These are phyloP conservation scores for Onychorhynchus coronatus DNA, from an alignment of 2,113 vertebrate species.

Conservation along the genomic window DNA sequence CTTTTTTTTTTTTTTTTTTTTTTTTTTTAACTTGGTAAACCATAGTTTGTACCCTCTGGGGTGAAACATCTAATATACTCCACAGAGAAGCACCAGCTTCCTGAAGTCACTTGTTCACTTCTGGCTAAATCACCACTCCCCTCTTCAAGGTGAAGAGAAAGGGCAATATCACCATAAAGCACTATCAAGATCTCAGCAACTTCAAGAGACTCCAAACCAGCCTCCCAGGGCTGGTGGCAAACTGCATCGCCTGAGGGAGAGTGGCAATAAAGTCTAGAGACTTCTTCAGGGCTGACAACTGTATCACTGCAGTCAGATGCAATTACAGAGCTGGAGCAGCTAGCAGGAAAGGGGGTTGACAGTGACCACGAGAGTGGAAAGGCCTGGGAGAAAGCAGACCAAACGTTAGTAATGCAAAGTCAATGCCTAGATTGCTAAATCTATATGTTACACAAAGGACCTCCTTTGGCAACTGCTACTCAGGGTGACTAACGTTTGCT, in stretches of 20 bases:
- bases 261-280: neutral
- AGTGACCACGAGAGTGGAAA: constrained; percentile 29
- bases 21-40: neutral
- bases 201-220: constrained; percentile 31
- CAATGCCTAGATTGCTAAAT: constrained; percentile 45
- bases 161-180: neutral
- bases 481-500: constrained; percentile 53
- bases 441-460: constrained; percentile 12
- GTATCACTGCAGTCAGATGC: constrained; percentile 8
- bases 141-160: constrained; percentile 28
- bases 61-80: neutral
- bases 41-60: neutral
- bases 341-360: neutral
- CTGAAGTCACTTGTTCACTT: neutral
- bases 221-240: constrained; percentile 3
- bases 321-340: constrained; percentile 1
- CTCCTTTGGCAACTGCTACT: constrained; percentile 29
- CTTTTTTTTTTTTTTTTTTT: neutral
- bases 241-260: constrained; percentile 5
- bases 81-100: neutral
- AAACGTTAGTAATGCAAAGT: constrained; percentile 35
- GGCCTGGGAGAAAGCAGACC: constrained; percentile 19
- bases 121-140: constrained; percentile 13
- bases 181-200: constrained; percentile 4
- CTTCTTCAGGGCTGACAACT: constrained; percentile 12